Base-by-base conservation (phyloP, 1,140 invertebrate species). In the Drosophila tristis region DNA sequence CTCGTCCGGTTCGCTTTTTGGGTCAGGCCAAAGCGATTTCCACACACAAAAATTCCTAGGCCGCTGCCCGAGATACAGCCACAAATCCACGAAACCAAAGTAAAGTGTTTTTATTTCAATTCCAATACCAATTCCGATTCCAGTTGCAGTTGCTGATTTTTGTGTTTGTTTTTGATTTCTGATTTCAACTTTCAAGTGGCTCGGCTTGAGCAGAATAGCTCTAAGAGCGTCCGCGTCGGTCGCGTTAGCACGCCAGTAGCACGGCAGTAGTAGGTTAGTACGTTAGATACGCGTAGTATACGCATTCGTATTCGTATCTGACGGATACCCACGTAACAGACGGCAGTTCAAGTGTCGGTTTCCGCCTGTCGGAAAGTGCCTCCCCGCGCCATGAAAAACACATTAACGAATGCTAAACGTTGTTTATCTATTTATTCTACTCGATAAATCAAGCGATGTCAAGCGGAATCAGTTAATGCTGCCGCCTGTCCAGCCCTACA, bases 1-100 rank as follows among this genome's bases (percentile, higher is more conserved):
- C 84, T 74, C 90, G 85, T 89, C 84, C 89, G 79, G 74, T 85
- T 85, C 71, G 84, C 82, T 87, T 89, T 74, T 86, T 86, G 81
- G 82, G 80, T 85, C 80, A 85, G 82, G 79, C 84, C 71, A 70
- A 65, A 58, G 74, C 49, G 71, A 76, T 75, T 67, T 75, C 54
- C 64, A 76, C 45, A 80, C 45, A 58, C 23, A 13, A 39, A 48
- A 79, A 79, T 76, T 76, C 72, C 74, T 76, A 76, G 63, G 45
- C 56, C 57, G 56, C 73, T 76, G 47, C 73, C 51, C 58, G 48
- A 75, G 44, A 55, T 66, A 60, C 68, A 51, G 73, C 72, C 56
- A 58, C 64, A 64, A 57, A 73, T 49, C 57, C 35, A 39, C 59
- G 45, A 58, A 77, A 49, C 45, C 53, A 78, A 72, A 72, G 62